Percentiles rank a stretch among this genome's conserved stretches.
phyloP scores from a whole-genome alignment of 2,888 invertebrate genomes.

The Allygus modestus region DNA sequence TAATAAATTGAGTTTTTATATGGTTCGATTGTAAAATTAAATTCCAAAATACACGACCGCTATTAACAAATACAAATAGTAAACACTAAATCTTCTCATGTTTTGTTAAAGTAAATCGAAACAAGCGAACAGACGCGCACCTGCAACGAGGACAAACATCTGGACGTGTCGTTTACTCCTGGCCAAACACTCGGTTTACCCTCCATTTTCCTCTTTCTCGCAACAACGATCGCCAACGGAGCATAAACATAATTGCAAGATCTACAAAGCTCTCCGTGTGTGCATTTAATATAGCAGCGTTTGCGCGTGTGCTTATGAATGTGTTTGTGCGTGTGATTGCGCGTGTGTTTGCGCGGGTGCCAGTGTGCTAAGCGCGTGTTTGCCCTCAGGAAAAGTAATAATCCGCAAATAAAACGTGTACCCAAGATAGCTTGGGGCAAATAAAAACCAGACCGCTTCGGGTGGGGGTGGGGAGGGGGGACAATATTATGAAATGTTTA shows the following conservation, averaged over 20 bases:
- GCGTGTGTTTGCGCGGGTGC: background rate
- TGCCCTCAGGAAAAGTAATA: conserved; percentile 32
- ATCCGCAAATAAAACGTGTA: conserved; percentile 53
- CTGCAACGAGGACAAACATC: background rate
- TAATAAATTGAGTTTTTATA: too few relatives aligned
- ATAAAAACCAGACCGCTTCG: conserved; percentile 22
- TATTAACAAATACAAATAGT: too few relatives aligned
- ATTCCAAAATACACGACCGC: too few relatives aligned
- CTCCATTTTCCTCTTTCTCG: background rate
- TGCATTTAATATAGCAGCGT: background rate
- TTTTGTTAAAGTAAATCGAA: too few relatives aligned
- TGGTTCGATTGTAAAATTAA: too few relatives aligned
- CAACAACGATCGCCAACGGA: background rate
- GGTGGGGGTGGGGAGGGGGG: conserved; percentile 7
- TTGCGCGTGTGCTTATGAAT: background rate
- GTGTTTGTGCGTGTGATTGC: background rate
- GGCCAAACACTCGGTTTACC: background rate
- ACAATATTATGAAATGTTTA: conserved; percentile 57
- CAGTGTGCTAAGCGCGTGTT: background rate
- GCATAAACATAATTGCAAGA: background rate
- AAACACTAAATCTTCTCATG: too few relatives aligned
- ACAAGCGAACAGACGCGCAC: background rate
- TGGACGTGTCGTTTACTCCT: background rate
- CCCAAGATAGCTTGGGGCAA: conserved; percentile 27
- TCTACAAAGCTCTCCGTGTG: background rate